Conservation (phyloP, 2,113 vertebrate genomes). For the Triplophysa tibetana region DNA sequence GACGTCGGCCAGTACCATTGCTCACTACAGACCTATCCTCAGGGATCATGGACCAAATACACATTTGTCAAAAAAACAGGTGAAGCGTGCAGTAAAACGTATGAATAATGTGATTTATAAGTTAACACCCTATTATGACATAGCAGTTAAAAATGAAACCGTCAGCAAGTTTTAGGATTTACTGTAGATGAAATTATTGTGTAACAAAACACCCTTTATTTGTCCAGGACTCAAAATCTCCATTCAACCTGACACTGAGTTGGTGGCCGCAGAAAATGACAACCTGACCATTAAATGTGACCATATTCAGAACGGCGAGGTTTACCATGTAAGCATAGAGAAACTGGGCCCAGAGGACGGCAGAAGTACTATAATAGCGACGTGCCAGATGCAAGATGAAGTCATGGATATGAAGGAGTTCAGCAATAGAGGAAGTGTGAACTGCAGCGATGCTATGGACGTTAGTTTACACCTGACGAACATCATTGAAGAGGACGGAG, state of each 20-base stretch:
- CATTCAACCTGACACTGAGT: conserved; percentile 1
- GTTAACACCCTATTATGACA: too few relatives aligned
- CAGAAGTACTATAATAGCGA: conserved; percentile 61
- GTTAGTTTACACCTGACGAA: conserved; percentile 61
- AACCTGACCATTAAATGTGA: conserved; percentile 72
- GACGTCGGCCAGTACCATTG: conserved; percentile 77
- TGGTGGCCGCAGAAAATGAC: conserved; percentile 57
- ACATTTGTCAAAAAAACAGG: conserved; percentile 66
- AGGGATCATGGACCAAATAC: conserved; percentile 72
- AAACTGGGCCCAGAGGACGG: conserved; percentile 63
- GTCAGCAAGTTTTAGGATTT: too few relatives aligned
- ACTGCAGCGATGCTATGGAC: conserved; percentile 63
- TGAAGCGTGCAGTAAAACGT: not conserved
- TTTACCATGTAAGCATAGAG: conserved; percentile 70
- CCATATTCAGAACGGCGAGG: conserved; percentile 42
- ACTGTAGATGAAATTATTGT: too few relatives aligned
- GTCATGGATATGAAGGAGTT: conserved; percentile 67
- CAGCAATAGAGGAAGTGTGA: conserved; percentile 48
- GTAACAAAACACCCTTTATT: not conserved
- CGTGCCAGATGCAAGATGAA: conserved; percentile 62
- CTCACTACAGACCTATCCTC: conserved; percentile 73
- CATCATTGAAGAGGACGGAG: conserved; percentile 64
- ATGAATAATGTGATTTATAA: too few relatives aligned
- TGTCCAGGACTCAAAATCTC: conserved; percentile 5
- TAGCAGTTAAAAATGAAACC: too few relatives aligned